Percentiles rank a stretch among this genome's conserved stretches.
phyloP scores from a whole-genome alignment of 2,113 vertebrate species.

The Nicator chloris region DNA sequence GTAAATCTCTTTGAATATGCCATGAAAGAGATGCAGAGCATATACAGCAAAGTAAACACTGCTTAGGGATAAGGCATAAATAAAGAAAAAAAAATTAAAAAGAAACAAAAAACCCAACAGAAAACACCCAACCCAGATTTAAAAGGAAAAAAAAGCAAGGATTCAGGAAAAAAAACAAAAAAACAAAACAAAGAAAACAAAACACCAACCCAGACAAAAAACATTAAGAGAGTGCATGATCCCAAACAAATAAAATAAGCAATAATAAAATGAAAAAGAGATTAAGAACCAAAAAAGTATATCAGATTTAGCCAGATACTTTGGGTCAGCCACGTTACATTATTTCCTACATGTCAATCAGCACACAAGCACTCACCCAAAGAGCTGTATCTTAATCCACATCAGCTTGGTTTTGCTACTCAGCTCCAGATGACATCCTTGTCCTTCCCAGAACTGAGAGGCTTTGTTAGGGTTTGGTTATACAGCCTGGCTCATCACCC shows the following conservation, averaged over 20 bases:
- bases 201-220: not conserved
- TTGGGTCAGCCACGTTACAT: not conserved
- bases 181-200: not conserved
- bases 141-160: not conserved
- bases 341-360: not conserved
- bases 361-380: fast-evolving
- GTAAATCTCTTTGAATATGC: not conserved
- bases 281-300: not conserved
- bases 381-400: not conserved
- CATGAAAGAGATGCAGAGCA: not conserved
- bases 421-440: not conserved
- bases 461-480: not conserved
- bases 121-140: not conserved
- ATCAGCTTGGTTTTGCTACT: not conserved
- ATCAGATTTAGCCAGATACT: not conserved
- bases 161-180: not conserved
- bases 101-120: not conserved
- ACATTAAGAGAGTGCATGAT: not conserved
- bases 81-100: not conserved
- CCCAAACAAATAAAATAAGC: not conserved
- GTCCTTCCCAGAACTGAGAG: not conserved
- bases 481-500: not conserved
- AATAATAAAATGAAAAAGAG: not conserved
- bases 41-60: not conserved
- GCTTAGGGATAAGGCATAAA: not conserved